Evolutionary conservation across 2,888 invertebrate genomes (phyloP).

Genomic region (Latrodectus elegans): DNA sequence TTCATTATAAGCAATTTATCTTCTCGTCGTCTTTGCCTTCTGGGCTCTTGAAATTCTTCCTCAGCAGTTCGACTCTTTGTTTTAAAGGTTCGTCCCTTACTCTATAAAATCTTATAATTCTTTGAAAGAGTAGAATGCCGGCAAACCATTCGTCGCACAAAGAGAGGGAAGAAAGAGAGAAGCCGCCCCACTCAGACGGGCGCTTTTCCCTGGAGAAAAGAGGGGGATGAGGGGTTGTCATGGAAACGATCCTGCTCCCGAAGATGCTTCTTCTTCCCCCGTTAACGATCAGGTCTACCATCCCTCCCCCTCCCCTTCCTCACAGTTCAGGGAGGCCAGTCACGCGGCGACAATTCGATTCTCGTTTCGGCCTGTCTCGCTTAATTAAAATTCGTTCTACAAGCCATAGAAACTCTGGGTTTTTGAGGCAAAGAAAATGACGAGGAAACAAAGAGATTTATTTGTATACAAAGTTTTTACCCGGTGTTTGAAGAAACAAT

Average conservation of each 20-base stretch:
- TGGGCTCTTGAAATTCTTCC: not conserved
- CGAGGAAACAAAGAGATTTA: not conserved
- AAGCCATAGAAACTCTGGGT: conserved; percentile 7
- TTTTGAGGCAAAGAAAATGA: not conserved
- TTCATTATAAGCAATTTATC: not conserved
- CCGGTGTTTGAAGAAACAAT: too few relatives aligned
- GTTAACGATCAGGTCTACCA: conserved; percentile 41
- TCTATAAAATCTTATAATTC: conserved; percentile 59
- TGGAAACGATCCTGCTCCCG: conserved; percentile 46
- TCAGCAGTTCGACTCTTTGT: not conserved
- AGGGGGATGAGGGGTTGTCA: conserved; percentile 32
- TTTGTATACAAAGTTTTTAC: conserved; percentile 3
- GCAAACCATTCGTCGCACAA: conserved; percentile 29
- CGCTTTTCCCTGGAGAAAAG: conserved; percentile 41
- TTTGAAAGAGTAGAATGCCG: conserved; percentile 19
- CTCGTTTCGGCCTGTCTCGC: conserved; percentile 46
- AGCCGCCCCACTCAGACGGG: conserved; percentile 44
- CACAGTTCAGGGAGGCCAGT: conserved; percentile 37
- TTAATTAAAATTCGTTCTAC: conserved; percentile 66
- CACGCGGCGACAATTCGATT: conserved; percentile 61
- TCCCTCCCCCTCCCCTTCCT: not conserved
- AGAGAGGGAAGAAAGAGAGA: conserved; percentile 13
- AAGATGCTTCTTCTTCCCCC: not conserved
- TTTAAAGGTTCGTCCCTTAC: conserved; percentile 10
- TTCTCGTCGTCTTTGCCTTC: not conserved